These are phyloP conservation scores for Diaphora mendica DNA, from an alignment of 2,888 invertebrate species.

Conservation along the genomic window DNA sequence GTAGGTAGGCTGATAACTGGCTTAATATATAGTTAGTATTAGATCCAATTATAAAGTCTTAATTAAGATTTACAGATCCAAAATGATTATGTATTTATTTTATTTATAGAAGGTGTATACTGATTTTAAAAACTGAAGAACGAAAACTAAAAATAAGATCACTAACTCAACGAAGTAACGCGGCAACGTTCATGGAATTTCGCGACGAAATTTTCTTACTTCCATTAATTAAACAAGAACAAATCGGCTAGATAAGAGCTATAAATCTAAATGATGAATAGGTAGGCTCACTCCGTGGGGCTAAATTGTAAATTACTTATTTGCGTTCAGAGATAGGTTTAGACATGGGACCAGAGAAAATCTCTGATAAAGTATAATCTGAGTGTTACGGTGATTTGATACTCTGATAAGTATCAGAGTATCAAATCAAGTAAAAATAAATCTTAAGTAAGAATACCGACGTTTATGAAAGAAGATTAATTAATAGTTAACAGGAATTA, in stretches of 20 bases:
- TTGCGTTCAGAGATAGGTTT: conserved; percentile 57
- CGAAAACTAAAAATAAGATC: conserved; percentile 51
- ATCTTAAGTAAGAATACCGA: too few relatives aligned
- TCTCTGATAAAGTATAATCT: conserved; percentile 10
- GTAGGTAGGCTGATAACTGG: too few relatives aligned
- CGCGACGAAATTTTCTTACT: conserved; percentile 73
- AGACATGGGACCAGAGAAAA: conserved; percentile 50
- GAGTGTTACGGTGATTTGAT: neutral
- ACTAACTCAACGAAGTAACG: conserved; percentile 53
- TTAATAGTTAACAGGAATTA: neutral
- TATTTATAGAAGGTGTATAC: neutral
- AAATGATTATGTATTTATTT: neutral
- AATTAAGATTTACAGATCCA: neutral
- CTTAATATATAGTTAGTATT: too few relatives aligned
- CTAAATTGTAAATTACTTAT: conserved; percentile 83
- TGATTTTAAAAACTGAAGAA: neutral
- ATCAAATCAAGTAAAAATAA: too few relatives aligned
- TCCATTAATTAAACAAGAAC: conserved; percentile 84
- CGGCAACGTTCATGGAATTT: conserved; percentile 55
- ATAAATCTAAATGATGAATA: conserved; percentile 86
- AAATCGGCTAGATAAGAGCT: conserved; percentile 82
- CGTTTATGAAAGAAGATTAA: neutral
- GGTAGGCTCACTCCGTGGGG: conserved; percentile 74
- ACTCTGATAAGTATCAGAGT: neutral
- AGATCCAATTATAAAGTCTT: too few relatives aligned